Evolutionary conservation across 2,113 vertebrate species (phyloP).

Genomic region (Cochlearius cochlearius): DNA sequence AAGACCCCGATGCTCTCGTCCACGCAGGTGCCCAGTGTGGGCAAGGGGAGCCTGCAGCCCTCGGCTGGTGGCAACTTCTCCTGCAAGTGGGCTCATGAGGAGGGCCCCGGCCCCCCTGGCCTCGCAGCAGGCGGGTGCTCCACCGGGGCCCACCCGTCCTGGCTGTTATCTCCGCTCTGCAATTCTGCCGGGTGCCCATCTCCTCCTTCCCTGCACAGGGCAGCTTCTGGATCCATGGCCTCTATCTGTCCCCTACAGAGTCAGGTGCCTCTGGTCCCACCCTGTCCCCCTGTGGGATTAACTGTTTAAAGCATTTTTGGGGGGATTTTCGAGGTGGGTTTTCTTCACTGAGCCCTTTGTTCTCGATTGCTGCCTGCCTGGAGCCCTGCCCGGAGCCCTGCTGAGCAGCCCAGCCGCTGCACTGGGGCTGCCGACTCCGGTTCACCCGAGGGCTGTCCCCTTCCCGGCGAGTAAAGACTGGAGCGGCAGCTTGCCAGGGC

Average conservation of each 20-base stretch:
- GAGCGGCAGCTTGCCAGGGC: background rate
- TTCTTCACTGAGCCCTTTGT: conserved; percentile 29
- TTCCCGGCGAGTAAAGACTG: background rate
- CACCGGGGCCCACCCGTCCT: background rate
- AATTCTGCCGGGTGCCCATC: background rate
- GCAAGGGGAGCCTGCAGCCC: background rate
- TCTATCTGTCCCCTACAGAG: conserved; percentile 21
- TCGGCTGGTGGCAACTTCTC: background rate
- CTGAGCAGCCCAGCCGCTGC: background rate
- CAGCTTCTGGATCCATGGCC: background rate
- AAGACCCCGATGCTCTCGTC: accelerated
- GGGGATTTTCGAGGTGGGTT: conserved; percentile 23
- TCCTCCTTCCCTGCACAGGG: background rate
- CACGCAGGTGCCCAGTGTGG: accelerated
- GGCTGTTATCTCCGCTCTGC: background rate
- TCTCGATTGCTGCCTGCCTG: background rate
- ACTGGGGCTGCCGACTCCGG: background rate
- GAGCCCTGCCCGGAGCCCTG: background rate
- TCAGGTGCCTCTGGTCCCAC: background rate
- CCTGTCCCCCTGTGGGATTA: background rate
- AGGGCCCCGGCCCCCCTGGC: background rate
- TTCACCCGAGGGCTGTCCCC: background rate
- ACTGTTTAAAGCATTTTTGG: background rate
- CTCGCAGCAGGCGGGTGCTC: background rate
- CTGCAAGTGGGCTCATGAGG: accelerated